phyloP scores from a whole-genome alignment of 2,888 invertebrate species.

The Thymelicus lineola region DNA sequence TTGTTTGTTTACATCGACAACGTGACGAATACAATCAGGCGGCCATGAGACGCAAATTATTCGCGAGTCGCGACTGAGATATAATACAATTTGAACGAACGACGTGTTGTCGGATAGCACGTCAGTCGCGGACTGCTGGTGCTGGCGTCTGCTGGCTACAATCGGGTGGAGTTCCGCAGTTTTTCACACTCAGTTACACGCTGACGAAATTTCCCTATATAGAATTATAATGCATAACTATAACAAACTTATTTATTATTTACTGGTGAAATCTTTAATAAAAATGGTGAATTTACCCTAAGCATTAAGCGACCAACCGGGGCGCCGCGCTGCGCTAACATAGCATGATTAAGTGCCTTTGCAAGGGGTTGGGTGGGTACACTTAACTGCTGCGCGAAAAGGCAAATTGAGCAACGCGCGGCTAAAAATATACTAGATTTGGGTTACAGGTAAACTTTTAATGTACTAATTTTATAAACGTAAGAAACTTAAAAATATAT shows the following conservation, averaged over 20 bases:
- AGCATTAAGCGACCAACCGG: too few relatives aligned
- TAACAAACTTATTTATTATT: neutral
- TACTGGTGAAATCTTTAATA: too few relatives aligned
- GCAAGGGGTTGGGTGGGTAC: too few relatives aligned
- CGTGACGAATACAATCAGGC: conserved; percentile 46
- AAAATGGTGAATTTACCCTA: too few relatives aligned
- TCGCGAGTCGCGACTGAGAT: conserved; percentile 39
- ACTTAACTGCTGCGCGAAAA: neutral
- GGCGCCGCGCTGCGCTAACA: too few relatives aligned
- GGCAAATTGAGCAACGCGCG: neutral
- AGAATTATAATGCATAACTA: neutral
- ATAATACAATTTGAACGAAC: conserved; percentile 10
- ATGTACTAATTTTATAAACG: too few relatives aligned
- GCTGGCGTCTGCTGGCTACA: conserved; percentile 50
- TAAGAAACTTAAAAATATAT: too few relatives aligned
- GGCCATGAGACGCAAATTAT: conserved; percentile 43
- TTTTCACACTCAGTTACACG: conserved; percentile 18
- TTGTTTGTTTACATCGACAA: conserved; percentile 69
- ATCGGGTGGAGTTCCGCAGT: conserved; percentile 4
- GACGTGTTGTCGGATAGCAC: conserved; percentile 60
- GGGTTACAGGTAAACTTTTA: too few relatives aligned
- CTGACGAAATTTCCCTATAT: conserved; percentile 34
- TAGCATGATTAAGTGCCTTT: too few relatives aligned
- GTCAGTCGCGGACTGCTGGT: conserved; percentile 65
- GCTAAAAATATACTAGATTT: too few relatives aligned